phyloP scores from a whole-genome alignment of 2,113 vertebrate species.

The Channa maculata region DNA sequence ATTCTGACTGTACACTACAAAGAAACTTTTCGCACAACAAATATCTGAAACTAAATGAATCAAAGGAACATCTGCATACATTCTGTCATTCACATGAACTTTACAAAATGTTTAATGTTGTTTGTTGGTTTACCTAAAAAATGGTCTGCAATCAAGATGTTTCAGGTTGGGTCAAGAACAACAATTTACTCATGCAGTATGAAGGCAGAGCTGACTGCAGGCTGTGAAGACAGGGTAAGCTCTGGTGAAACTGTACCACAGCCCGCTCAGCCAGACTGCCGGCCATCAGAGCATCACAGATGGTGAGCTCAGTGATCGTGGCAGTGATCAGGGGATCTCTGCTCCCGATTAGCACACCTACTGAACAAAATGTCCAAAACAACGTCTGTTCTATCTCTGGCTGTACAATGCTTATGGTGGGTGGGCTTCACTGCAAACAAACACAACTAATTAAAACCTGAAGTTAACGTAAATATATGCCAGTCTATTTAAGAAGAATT shows the following conservation, averaged over 20 bases:
- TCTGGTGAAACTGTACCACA: constrained; percentile 28
- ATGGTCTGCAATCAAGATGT: constrained; percentile 36
- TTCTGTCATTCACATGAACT: constrained; percentile 13
- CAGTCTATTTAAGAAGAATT: background rate
- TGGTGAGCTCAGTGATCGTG: constrained; percentile 76
- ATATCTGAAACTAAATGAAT: constrained; percentile 40
- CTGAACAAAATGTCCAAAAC: constrained; percentile 69
- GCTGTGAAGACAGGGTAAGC: constrained; percentile 27
- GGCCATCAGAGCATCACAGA: constrained; percentile 75
- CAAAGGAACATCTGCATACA: constrained; percentile 9
- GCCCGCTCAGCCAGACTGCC: constrained; percentile 61
- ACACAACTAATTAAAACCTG: background rate
- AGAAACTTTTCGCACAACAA: constrained; percentile 51
- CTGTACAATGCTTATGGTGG: constrained; percentile 3
- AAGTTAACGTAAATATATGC: background rate
- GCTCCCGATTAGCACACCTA: constrained; percentile 76
- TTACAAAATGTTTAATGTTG: constrained; percentile 24
- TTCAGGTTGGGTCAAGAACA: constrained; percentile 27
- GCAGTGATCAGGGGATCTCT: constrained; percentile 71
- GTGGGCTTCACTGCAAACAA: background rate
- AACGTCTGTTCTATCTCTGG: constrained; percentile 68
- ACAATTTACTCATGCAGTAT: background rate
- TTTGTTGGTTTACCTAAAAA: background rate
- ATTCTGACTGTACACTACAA: constrained; percentile 43
- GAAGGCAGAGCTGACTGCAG: constrained; percentile 22